phyloP scores from a whole-genome alignment of 2,797 vertebrate species.

The Tinamus major region DNA sequence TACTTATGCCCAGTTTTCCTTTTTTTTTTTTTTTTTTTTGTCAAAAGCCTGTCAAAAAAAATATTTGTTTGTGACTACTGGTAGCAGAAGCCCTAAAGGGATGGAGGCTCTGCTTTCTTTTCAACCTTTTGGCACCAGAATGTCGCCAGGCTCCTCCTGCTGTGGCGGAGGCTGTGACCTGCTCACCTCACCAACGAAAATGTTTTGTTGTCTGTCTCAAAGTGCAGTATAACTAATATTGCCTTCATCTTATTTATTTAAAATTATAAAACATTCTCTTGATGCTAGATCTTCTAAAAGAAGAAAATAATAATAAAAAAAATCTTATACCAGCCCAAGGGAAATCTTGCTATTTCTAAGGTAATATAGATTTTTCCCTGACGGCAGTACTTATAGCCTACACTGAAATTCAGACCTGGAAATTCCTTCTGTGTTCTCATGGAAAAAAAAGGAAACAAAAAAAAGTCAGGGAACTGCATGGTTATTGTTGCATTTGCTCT shows the following conservation, averaged over 20 bases:
- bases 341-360: not conserved
- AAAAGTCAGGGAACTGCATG: not conserved
- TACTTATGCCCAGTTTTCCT: not conserved
- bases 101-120: not conserved
- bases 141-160: accelerated
- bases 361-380: not conserved
- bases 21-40: not conserved
- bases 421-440: not conserved
- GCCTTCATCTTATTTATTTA: not conserved
- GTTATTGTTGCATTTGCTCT: not conserved
- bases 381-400: not conserved
- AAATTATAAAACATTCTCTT: not conserved
- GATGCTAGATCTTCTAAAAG: not conserved
- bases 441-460: not conserved
- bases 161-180: not conserved
- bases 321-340: not conserved
- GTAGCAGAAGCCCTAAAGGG: not conserved
- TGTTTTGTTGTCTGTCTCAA: not conserved
- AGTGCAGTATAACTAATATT: not conserved
- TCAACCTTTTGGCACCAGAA: not conserved
- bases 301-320: not conserved
- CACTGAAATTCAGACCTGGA: not conserved
- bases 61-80: not conserved
- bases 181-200: not conserved
- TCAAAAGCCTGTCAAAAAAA: not conserved